A percentile compares a stretch with the other conserved stretches of the same genome.
phyloP scores from a whole-genome alignment of 2,797 vertebrate species.

The Pseudochromis fuscus region DNA sequence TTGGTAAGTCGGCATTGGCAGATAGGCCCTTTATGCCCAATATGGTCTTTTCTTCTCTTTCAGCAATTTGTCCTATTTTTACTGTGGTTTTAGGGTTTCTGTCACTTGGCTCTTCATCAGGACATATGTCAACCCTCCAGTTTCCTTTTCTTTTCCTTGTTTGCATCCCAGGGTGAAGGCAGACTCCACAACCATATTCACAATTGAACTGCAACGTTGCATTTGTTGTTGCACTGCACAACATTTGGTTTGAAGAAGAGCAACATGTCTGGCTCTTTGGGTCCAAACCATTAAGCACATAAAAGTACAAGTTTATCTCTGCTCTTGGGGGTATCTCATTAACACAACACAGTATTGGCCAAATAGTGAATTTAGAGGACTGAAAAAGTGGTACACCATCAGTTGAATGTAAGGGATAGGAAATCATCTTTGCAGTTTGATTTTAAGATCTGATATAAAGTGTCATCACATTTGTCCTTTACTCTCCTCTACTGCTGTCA shows the following conservation, averaged over 20 bases:
- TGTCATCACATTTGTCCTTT: constrained; percentile 34
- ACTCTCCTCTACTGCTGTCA: background rate
- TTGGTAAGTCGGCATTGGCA: constrained; percentile 28
- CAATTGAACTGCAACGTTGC: constrained; percentile 41
- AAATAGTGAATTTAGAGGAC: constrained; percentile 42
- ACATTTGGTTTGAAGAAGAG: constrained; percentile 38
- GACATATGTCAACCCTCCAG: constrained; percentile 14
- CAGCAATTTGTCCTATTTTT: constrained; percentile 35
- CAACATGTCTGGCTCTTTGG: constrained; percentile 27
- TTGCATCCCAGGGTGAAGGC: constrained; percentile 41
- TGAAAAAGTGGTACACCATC: constrained; percentile 22
- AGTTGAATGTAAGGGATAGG: constrained; percentile 27
- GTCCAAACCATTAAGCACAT: constrained; percentile 42
- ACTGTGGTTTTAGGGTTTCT: constrained; percentile 28
- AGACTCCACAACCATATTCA: constrained; percentile 36
- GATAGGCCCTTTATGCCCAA: constrained; percentile 27
- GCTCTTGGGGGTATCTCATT: constrained; percentile 25
- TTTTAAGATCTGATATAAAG: constrained; percentile 31
- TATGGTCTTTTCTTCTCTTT: constrained; percentile 35
- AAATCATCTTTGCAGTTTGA: constrained; percentile 32
- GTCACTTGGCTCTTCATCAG: constrained; percentile 13
- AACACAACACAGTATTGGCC: constrained; percentile 38
- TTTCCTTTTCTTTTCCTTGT: constrained; percentile 17
- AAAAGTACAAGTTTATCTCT: constrained; percentile 34
- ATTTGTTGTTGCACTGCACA: constrained; percentile 24